Percentiles rank a stretch among this genome's conserved stretches.
phyloP scores from a whole-genome alignment of 2,888 invertebrate species.

The Oeneis ivallda region DNA sequence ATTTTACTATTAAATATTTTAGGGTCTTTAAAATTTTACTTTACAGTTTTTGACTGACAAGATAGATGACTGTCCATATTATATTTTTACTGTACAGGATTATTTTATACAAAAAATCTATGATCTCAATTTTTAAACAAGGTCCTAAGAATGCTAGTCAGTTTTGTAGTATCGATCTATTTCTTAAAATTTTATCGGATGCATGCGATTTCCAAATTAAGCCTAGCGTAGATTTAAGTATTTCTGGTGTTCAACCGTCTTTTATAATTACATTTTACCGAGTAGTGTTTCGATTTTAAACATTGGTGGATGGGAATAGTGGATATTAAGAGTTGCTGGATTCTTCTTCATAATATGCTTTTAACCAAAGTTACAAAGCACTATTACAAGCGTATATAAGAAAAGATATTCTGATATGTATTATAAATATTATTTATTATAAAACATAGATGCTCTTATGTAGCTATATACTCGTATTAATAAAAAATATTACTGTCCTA shows the following conservation, averaged over 20 bases:
- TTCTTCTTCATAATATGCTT: too few species aligned
- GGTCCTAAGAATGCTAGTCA: neutral
- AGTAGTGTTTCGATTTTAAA: neutral
- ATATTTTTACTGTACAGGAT: conserved; percentile 1
- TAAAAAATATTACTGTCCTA: neutral
- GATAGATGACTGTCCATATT: conserved; percentile 10
- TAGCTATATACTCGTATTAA: too few species aligned
- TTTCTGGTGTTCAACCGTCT: conserved; percentile 7
- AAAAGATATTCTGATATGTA: neutral
- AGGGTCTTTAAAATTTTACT: neutral
- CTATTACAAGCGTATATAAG: neutral
- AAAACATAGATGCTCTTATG: too few species aligned
- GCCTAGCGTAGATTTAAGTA: conserved; percentile 3
- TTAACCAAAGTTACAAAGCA: neutral
- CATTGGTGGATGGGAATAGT: neutral
- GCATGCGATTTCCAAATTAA: conserved; percentile 14
- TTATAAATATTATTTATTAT: neutral
- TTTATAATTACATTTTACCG: conserved; percentile 6
- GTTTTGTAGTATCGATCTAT: conserved; percentile 11
- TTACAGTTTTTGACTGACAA: conserved; percentile 12
- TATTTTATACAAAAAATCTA: conserved; percentile 16
- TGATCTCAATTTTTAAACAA: conserved; percentile 11
- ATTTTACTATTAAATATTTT: conserved; percentile 1
- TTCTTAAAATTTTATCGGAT: neutral
- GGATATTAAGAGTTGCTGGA: too few species aligned